Base-by-base conservation (phyloP, 2,888 invertebrate genomes). In the Caenorhabditis becei region DNA sequence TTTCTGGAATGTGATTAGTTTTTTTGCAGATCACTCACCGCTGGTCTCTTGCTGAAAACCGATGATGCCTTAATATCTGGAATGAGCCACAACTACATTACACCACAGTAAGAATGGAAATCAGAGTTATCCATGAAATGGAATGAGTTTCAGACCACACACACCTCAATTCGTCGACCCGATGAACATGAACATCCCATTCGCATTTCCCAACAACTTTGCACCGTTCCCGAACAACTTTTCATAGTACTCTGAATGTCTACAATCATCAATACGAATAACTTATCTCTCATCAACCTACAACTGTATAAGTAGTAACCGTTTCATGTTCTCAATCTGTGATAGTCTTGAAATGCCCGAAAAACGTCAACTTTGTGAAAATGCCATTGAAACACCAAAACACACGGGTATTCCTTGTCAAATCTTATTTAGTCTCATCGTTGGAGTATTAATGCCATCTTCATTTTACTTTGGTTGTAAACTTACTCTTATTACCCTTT, bases 311-410 rank as follows among this genome's bases (percentile, higher is more conserved):
- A 53, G 53, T 59, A 59, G 59, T 59, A 59, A 53, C 26, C 61
- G 56, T 75, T 67, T 75, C 66, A 75, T 75, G 74, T 59, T 66
- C 59, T 61, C 66, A 53, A 41, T 28, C 61, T 75, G 75, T 75
- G 75, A 75, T 75, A 51, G 16, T 32, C 16, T 14, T 32, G 1
- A 18, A 47, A 56, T n/a, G 5, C 58, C 72, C 49, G 32, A 11
- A 35, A 16, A 65, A 32, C 37, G 44, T 47, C 54, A 47, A 47
- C 54, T 24, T 41, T 2, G 24, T 32, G 53, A 37, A 67, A 75
- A 75, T 75, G 75, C 75, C 75, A 75, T 75, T 75, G 75, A 61
- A 66, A 56, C 41, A 66, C 41, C 47, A 44, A 41, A 14, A 18
- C 10, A 4, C n/a, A 75, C 75, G 75, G 75, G 75, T 75, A 56